Evolutionary conservation across 64 coral and sea anemone genomes (phyloP).

Genomic region (Porites australiensis): DNA sequence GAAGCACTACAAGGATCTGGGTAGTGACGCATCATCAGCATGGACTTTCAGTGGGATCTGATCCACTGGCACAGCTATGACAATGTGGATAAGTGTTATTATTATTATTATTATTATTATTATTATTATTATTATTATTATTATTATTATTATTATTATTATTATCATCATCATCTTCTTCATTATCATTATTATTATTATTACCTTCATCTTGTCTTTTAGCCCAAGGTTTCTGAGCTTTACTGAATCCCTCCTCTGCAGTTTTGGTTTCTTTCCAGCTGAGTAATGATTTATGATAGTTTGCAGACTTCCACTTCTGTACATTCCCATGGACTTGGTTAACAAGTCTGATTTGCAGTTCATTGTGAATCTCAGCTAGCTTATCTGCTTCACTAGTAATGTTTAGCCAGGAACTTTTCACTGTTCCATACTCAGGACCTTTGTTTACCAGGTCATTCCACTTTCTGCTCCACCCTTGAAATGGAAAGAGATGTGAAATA

Average conservation of each 20-base stretch:
- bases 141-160: too few relatives aligned
- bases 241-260: conserved; percentile 88
- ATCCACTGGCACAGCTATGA: too few relatives aligned
- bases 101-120: too few relatives aligned
- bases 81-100: too few relatives aligned
- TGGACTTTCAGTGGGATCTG: too few relatives aligned
- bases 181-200: not conserved
- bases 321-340: conserved; percentile 77
- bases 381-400: conserved; percentile 84
- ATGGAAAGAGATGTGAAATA: not conserved
- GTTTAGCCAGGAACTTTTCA: conserved; percentile 73
- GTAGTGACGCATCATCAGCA: too few relatives aligned
- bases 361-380: conserved; percentile 82
- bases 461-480: conserved; percentile 92
- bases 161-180: too few relatives aligned
- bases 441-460: conserved; percentile 86
- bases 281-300: conserved; percentile 94
- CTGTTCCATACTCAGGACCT: conserved; percentile 82
- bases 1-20: too few relatives aligned
- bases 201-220: conserved; percentile 83
- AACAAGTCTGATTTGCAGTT: conserved; percentile 69
- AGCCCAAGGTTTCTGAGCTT: conserved; percentile 91
- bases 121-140: too few relatives aligned
- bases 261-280: conserved; percentile 96
- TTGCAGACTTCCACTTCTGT: conserved; percentile 73